Base-by-base conservation (phyloP, 2,113 vertebrate species). In the Odontesthes bonariensis region DNA sequence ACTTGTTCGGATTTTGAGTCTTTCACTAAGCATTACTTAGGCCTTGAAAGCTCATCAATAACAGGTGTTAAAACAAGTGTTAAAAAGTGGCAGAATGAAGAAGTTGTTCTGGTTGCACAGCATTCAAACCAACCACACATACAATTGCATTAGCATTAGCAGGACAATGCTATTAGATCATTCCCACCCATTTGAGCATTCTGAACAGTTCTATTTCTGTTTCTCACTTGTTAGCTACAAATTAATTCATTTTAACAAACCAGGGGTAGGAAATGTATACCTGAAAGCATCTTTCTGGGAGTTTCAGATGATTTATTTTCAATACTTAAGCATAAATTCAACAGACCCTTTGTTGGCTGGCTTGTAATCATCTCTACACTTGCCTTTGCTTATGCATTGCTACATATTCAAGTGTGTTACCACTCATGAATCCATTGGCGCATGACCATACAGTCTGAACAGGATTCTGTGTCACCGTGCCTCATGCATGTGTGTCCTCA, bases 401-500 rank as follows among this genome's bases (percentile, higher is more conserved):
- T 3, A n/a, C 31, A 40, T 38, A 53, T 61, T 17, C 38, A 40
- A 22, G 33, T 61, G 33, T 31, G 3, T 58, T 31, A 38, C 5
- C 52, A 31, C 6, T 23, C 7, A 17, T 3, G 6, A 44, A 49
- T 12, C 61, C 17, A 47, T 49, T 47, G 27, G 22, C 20, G 22
- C 20, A 59, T 22, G 44, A 40, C 32, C 32, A 8, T 27, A 40
- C 14, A 38, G 32, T 49, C 8, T 0, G 22, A 22, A 65, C 63
- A 60, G 22, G 20, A 61, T 13, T 40, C 46, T 42, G 16, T 27
- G 22, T 47, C 27, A 35, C 44, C 27, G 19, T 0, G 13, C 12
- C 13, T 60, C 27, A 57, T 65, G 27, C 46, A 52, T 66, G 32
- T 64, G 46, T 20, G 27, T 75, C 57, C 33, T 67, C 8, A 14